Percentiles rank a stretch among this genome's conserved stretches.
These are phyloP conservation scores for Henricia sp. DNA, from an alignment of 53 echinoderm and acorn worm species.

Conservation along the genomic window DNA sequence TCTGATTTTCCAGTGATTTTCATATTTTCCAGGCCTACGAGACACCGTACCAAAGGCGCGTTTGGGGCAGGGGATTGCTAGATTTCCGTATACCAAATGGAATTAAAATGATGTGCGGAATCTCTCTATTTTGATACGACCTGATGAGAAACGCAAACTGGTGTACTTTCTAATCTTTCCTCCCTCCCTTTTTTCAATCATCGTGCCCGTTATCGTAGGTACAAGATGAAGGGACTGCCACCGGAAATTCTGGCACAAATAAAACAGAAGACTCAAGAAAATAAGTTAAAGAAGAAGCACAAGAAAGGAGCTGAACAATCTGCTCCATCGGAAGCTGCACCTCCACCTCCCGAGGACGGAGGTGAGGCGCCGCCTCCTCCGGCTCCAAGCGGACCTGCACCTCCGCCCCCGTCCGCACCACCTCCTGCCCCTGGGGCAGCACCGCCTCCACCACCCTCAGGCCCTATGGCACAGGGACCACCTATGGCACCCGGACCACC, in stretches of 20 bases:
- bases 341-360: conserved; percentile 9
- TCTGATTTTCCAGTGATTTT: no score
- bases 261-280: conserved; percentile 35
- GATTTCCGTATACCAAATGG: no score
- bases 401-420: conserved; percentile 34
- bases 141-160: no score
- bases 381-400: neutral
- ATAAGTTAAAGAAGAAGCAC: conserved; percentile 1
- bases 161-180: no score
- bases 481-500: conserved; percentile 3
- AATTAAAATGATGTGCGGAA: no score
- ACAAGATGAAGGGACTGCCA: conserved; percentile 35
- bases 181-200: no score
- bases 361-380: conserved; percentile 7
- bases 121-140: no score
- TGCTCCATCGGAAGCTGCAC: neutral
- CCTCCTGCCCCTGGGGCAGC: conserved; percentile 26
- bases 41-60: no score
- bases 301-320: neutral
- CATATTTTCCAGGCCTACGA: no score
- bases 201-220: neutral
- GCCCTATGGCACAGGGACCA: neutral
- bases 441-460: conserved; percentile 44
- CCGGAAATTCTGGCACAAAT: conserved; percentile 28
- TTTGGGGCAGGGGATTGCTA: no score